Evolutionary conservation across 2,797 vertebrate genomes (phyloP), one percentile per base, ranked within the genome.

Genomic region (Tapera naevia): DNA sequence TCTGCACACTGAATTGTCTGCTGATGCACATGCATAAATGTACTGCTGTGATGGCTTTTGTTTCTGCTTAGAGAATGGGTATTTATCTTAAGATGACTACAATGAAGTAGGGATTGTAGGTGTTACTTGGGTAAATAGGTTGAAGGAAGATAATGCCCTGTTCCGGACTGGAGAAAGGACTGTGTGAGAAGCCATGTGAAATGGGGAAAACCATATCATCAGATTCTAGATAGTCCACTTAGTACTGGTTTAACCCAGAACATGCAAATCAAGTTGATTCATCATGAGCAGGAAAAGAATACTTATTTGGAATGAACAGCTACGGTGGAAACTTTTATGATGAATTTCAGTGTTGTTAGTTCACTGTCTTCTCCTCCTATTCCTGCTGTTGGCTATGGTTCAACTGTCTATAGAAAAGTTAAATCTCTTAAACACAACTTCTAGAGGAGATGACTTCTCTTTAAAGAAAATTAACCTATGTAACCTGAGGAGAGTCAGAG

Each of bases 341-440:
- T 13, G 85, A 78, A 75, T 90, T 69, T 91, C 19, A 14, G 1
- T 22, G 13, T 51, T 84, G 70, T 73, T 78, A 76, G 58, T 73
- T 91, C 53, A 57, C 32, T 30, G 46, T 86, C 60, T 33, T 93
- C 46, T 86, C 25, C 35, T 48, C 23, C 28, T 84, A 1, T 82
- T 91, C 35, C 46, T 90, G 37, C 64, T 82, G 62, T 41, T 93
- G 93, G 80, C 86, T 70, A 21, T 70, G 58, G 28, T 81, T 94
- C 83, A 94, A 41, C 33, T 65, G 64, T 33, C 83, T 89, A 53
- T 28, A 80, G 78, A 79, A 92, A 88, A 93, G 54, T 71, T 87
- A 87, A 90, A 94, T 91, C 69, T 93, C 75, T 95, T 94, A 74
- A 96, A 93, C 89, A 93, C 39, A 88, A 28, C 53, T 94, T 96